phyloP scores from a whole-genome alignment of 2,888 invertebrate genomes.

The Caenorhabditis sp. region DNA sequence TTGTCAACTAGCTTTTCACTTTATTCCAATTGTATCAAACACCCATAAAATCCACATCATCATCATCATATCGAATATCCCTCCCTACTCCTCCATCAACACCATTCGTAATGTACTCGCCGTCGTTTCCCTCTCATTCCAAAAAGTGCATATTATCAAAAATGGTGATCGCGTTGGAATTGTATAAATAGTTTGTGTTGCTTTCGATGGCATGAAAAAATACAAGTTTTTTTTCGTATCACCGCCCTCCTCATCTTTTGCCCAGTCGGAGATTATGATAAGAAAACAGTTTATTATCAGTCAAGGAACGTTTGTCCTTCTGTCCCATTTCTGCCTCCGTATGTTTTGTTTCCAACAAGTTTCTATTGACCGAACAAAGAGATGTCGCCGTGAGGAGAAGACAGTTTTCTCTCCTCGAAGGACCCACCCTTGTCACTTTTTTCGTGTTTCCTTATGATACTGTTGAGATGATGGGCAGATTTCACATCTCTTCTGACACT shows the following conservation, averaged over 20 bases:
- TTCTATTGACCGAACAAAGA: slow-evolving; percentile 26
- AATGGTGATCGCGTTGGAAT: slow-evolving; percentile 16
- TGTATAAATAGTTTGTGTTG: slow-evolving; percentile 42
- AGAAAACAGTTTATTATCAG: slow-evolving; percentile 50
- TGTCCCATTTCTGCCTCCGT: neutral
- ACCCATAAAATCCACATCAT: slow-evolving; percentile 34
- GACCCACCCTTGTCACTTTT: slow-evolving; percentile 45
- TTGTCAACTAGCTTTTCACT: neutral
- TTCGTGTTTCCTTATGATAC: slow-evolving; percentile 48
- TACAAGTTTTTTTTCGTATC: slow-evolving; percentile 43
- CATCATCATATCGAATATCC: slow-evolving; percentile 27
- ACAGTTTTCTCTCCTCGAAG: slow-evolving; percentile 12
- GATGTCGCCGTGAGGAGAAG: slow-evolving; percentile 13
- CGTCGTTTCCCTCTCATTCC: slow-evolving; percentile 6
- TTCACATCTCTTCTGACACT: slow-evolving; percentile 38
- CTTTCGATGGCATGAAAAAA: slow-evolving; percentile 36
- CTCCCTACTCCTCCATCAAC: slow-evolving; percentile 9
- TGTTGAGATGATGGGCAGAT: slow-evolving; percentile 43
- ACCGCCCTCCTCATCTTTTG: neutral
- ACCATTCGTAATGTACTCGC: slow-evolving; percentile 48
- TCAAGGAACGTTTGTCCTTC: slow-evolving; percentile 55
- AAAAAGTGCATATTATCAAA: slow-evolving; percentile 34
- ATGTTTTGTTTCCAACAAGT: slow-evolving; percentile 59
- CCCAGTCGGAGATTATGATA: slow-evolving; percentile 49
- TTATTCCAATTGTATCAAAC: slow-evolving; percentile 20